Base-by-base conservation (phyloP, 2,797 vertebrate species). In the Lacerta viridis region DNA sequence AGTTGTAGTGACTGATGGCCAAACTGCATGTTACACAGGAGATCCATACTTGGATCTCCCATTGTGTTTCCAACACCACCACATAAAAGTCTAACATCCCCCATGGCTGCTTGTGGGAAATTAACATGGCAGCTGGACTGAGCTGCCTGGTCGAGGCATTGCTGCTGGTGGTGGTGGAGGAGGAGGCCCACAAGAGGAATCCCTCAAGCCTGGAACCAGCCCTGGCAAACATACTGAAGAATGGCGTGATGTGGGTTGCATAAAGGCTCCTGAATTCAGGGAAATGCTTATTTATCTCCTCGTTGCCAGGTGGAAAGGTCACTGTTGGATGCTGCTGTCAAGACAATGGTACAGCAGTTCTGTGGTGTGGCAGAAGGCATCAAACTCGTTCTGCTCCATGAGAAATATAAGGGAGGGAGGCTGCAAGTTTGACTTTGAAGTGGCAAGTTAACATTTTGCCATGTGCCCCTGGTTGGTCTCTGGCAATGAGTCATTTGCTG, bases 401-500 rank as follows among this genome's bases (percentile, higher is more conserved):
- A 78, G 81, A 69, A 20, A 61, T 23, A 11, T 2, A 8, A n/a
- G 46, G 83, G 25, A 46, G 29, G n/a, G 23, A 29, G 50, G 25
- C 33, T 59, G 41, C 25, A 43, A 18, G 71, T 55, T 8, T 50
- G n/a, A 64, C 43, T 81, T 81, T 76, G 79, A 86, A 71, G 33
- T 5, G 64, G 43, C 64, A 55, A 77, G 43, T 64, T 76, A 75
- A 41, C 43, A 29, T 76, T 76, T 76, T 80, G 41, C 78, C 13
- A 20, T 20, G 13, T 64, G 71, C 5, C 68, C 77, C 25, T 55
- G 59, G 79, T 50, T 50, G 46, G 11, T 29, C 84, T 69, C 71
- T 13, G 59, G 59, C 72, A 74, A 29, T 43, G 79, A 86, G 61
- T 82, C 84, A 76, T 33, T 75, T n/a, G 83, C 59, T 29, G 79